A percentile compares a stretch with the other conserved stretches of the same genome.
Evolutionary conservation across 2,797 vertebrate species (phyloP).

Genomic region (Craterocephalus amniculus): DNA sequence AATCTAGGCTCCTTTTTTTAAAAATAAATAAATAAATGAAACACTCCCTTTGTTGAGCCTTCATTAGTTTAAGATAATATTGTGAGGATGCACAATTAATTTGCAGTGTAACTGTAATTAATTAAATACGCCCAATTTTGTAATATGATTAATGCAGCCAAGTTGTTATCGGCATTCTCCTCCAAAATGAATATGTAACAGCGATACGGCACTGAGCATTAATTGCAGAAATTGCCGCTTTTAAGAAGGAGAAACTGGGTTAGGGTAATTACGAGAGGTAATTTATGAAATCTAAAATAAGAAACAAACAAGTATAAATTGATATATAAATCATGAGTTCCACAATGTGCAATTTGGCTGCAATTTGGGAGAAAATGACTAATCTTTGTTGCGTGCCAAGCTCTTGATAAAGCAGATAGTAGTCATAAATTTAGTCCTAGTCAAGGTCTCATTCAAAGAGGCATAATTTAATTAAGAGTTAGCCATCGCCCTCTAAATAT

Average conservation of each 20-base stretch:
- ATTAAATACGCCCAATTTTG: slow-evolving; percentile 85
- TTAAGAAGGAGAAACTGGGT: slow-evolving; percentile 77
- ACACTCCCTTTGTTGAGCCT: slow-evolving; percentile 80
- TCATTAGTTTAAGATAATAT: slow-evolving; percentile 88
- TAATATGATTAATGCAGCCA: slow-evolving; percentile 92
- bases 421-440: slow-evolving; percentile 94
- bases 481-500: slow-evolving; percentile 91
- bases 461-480: slow-evolving; percentile 97
- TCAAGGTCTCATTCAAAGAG: slow-evolving; percentile 96
- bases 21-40: slow-evolving; percentile 79
- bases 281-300: slow-evolving; percentile 89
- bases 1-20: slow-evolving; percentile 77
- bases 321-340: slow-evolving; percentile 94
- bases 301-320: slow-evolving; percentile 98
- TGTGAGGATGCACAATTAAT: slow-evolving; percentile 85
- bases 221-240: slow-evolving; percentile 82
- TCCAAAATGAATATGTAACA: slow-evolving; percentile 88
- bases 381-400: slow-evolving; percentile 89
- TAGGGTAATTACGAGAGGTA: slow-evolving; percentile 90
- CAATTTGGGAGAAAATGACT: slow-evolving; percentile 92
- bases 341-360: slow-evolving; percentile 88
- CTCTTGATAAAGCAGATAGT: slow-evolving; percentile 96
- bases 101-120: slow-evolving; percentile 84
- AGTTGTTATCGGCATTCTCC: slow-evolving; percentile 89
- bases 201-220: slow-evolving; percentile 82